phyloP scores from a whole-genome alignment of 2,113 vertebrate species.

The Heliornis fulica region DNA sequence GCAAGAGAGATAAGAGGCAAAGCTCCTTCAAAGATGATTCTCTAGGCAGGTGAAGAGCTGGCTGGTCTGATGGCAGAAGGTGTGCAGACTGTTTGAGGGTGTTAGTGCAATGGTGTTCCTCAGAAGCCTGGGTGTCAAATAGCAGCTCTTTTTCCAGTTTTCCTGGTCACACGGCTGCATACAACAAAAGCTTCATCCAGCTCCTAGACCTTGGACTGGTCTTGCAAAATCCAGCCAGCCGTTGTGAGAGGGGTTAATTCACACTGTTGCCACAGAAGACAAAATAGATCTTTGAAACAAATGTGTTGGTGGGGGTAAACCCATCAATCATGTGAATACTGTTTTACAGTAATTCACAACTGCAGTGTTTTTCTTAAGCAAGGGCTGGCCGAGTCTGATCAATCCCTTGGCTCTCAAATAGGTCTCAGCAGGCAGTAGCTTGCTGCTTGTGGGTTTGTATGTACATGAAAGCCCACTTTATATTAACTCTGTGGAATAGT shows the following conservation, averaged over 20 bases:
- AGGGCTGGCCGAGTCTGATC: slow-evolving; percentile 20
- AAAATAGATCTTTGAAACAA: slow-evolving; percentile 58
- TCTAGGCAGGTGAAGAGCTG: background rate
- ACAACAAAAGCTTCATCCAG: background rate
- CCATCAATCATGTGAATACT: slow-evolving; percentile 60
- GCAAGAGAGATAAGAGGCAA: background rate
- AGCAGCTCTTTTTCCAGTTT: background rate
- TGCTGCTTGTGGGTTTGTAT: slow-evolving; percentile 51
- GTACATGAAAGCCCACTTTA: slow-evolving; percentile 67
- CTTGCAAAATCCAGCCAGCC: background rate
- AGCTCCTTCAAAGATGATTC: background rate
- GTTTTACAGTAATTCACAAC: slow-evolving; percentile 58
- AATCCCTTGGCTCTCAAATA: slow-evolving; percentile 46
- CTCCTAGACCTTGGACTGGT: background rate
- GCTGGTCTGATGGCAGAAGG: background rate
- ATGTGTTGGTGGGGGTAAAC: slow-evolving; percentile 47
- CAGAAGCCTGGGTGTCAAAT: background rate
- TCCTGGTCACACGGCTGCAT: background rate
- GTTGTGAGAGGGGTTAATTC: slow-evolving; percentile 45
- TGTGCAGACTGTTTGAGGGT: background rate
- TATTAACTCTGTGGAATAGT: slow-evolving; percentile 53
- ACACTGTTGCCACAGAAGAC: background rate
- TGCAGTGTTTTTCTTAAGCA: slow-evolving; percentile 39
- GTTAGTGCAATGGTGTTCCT: background rate
- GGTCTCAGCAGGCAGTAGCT: slow-evolving; percentile 61